Conservation (phyloP, 2,113 vertebrate genomes). For the Eulacestoma nigropectus region DNA sequence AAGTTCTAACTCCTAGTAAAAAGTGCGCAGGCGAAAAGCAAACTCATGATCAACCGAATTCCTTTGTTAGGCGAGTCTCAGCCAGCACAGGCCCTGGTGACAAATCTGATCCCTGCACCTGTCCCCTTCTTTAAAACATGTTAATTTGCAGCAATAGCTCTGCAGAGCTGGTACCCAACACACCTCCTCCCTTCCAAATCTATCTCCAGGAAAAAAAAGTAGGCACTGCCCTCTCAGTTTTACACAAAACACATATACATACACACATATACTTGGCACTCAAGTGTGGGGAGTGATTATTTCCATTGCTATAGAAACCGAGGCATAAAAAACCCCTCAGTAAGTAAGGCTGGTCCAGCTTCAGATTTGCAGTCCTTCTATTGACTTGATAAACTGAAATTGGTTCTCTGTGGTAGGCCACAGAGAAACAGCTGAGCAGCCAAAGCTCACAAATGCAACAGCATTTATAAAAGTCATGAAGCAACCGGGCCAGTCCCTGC, state of each 20-base stretch:
- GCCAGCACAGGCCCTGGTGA: neutral
- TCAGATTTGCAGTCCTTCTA: neutral
- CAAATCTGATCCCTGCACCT: neutral
- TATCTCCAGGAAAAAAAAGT: neutral
- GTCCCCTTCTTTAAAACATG: neutral
- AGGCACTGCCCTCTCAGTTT: neutral
- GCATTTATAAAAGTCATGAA: neutral
- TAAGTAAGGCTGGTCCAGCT: neutral
- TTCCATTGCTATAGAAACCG: neutral
- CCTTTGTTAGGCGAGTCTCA: neutral
- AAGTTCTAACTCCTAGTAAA: neutral
- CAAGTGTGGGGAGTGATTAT: neutral
- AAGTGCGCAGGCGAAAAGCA: neutral
- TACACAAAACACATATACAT: neutral
- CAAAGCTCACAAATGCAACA: neutral
- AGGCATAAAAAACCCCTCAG: neutral
- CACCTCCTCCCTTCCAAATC: neutral
- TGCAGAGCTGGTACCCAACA: neutral
- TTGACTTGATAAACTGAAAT: neutral
- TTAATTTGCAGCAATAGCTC: neutral
- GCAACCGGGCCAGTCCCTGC: neutral
- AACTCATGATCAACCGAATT: neutral
- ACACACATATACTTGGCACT: rapidly evolving
- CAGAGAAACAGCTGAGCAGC: neutral
- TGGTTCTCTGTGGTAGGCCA: neutral